Evolutionary conservation across 1,140 invertebrate genomes (phyloP), one percentile per base, ranked within the genome.

Genomic region (Littorina saxatilis): DNA sequence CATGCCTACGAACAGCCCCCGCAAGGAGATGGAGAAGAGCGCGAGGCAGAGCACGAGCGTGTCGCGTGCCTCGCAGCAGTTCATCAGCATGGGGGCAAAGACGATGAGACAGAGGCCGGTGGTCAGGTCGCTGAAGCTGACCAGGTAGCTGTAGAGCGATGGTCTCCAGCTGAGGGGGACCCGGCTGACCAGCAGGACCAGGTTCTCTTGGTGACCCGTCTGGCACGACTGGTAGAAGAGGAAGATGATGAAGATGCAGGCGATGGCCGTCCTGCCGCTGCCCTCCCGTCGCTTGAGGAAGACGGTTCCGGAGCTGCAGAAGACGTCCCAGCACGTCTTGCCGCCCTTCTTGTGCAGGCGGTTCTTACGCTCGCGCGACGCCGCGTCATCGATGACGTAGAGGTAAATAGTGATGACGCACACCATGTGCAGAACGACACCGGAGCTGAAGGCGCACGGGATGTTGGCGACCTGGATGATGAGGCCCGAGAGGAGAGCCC

Each of bases 81-180:
- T 78, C 37, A 78, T n/a, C 32, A 78, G 55, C 52, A 78, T 23
- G 32, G 76, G 76, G 0, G 55, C 76, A 23, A 78, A 11, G 17
- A 78, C 76, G 76, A 78, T 78, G 37, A 78, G 76, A 39, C 76
- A 43, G 35, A 61, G 39, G 27, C 76, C 76, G 2, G 76, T 88
- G 37, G 82, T 75, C 17, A 82, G 81, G 82, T 92, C 91, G 17
- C 79, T 81, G 73, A 83, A 52, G 17, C 87, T 83, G 11, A 90
- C 66, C 1, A 92, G 83, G 79, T 91, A 92, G 15, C 91, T 91
- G 81, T 92, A 92, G 85, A 88, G 81, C 3, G 91, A 90, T 43
- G 89, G 88, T 3, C 84, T 83, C 92, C 92, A 92, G 80, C 82
- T 87, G 3, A 92, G 79, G 0, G 92, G 92, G 27, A 81, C 76